phyloP scores from a whole-genome alignment of 2,113 vertebrate genomes.

The Colossoma macropomum region DNA sequence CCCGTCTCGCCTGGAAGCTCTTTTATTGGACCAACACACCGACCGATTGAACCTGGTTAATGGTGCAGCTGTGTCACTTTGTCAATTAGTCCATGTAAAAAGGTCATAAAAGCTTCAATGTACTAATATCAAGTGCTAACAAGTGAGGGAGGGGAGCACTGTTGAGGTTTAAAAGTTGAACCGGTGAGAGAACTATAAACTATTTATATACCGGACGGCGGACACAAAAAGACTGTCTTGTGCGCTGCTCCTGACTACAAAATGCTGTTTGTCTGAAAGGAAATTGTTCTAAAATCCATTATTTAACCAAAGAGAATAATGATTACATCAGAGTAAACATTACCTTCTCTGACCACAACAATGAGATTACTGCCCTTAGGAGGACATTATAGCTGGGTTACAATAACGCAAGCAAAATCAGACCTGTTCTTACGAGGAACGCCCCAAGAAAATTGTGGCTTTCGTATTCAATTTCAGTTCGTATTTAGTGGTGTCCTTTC shows the following conservation, averaged over 20 bases:
- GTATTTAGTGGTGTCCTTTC: constrained; percentile 16
- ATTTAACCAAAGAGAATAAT: constrained; percentile 41
- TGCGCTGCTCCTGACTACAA: constrained; percentile 23
- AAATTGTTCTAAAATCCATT: constrained; percentile 21
- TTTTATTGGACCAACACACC: constrained; percentile 39
- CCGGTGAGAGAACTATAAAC: constrained; percentile 41
- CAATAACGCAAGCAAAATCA: constrained; percentile 1
- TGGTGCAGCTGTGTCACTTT: constrained; percentile 16
- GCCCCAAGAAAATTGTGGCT: constrained; percentile 15
- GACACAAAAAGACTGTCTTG: constrained; percentile 15
- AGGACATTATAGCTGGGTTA: constrained; percentile 15
- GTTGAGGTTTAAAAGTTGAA: constrained; percentile 11
- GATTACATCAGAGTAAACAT: constrained; percentile 19
- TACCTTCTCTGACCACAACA: constrained; percentile 4
- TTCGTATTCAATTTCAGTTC: constrained; percentile 6
- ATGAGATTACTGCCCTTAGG: constrained; percentile 5
- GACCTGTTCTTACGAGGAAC: constrained; percentile 15
- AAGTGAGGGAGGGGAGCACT: not conserved
- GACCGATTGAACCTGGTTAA: constrained; percentile 22
- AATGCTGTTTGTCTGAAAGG: constrained; percentile 28
- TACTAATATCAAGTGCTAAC: constrained; percentile 28
- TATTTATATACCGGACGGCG: constrained; percentile 34
- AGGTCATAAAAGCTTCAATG: constrained; percentile 37
- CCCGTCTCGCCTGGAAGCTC: not conserved
- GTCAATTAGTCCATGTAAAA: constrained; percentile 22